Conservation (phyloP, 92 coral and sea anemone genomes). For the Palythoa caribaeorum region DNA sequence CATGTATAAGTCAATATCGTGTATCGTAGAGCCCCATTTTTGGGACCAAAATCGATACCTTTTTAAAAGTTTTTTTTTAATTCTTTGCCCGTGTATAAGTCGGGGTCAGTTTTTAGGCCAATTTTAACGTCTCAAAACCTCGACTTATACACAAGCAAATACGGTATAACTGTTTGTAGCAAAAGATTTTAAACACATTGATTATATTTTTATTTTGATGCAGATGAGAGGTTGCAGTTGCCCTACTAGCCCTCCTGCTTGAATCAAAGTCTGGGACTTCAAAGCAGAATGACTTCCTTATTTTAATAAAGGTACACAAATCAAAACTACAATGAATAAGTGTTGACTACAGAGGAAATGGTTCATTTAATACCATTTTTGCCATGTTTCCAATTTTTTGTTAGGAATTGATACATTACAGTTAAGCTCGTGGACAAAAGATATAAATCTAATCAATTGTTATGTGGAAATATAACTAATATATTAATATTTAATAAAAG, state of each 20-base stretch:
- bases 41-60: too few species aligned
- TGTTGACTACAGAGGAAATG: background rate
- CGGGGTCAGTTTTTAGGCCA: too few species aligned
- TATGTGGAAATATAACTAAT: too few species aligned
- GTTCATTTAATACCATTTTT: background rate
- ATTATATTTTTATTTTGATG: background rate
- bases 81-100: too few species aligned
- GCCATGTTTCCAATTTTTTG: background rate
- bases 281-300: background rate
- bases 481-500: too few species aligned
- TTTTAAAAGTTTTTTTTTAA: too few species aligned
- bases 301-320: background rate
- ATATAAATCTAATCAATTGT: background rate
- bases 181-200: background rate
- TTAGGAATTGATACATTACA: constrained; percentile 37
- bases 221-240: constrained; percentile 54
- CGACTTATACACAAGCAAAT: too few species aligned
- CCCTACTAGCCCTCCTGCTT: constrained; percentile 41
- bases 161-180: background rate
- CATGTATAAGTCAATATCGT: too few species aligned
- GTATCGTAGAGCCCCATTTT: too few species aligned
- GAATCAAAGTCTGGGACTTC: constrained; percentile 12
- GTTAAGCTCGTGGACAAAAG: background rate
- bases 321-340: background rate
- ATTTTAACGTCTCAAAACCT: too few species aligned